phyloP scores from a whole-genome alignment of 2,113 vertebrate species.

The Irena cyanogastra region DNA sequence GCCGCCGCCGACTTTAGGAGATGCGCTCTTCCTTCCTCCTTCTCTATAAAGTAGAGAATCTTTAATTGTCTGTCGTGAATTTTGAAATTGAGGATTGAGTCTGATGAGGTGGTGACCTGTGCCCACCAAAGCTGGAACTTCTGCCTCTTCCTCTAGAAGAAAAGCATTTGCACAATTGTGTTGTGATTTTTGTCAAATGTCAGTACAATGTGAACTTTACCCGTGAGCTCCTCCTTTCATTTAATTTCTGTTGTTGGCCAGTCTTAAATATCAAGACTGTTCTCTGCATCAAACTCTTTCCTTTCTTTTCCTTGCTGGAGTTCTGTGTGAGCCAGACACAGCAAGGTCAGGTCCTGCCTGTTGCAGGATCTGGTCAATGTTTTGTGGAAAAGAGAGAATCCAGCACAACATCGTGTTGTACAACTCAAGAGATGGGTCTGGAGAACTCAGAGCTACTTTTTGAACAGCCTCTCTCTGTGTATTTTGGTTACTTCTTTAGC shows the following conservation, averaged over 20 bases:
- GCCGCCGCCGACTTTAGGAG: fast-evolving
- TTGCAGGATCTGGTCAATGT: neutral
- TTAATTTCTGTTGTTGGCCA: neutral
- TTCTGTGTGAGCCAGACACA: neutral
- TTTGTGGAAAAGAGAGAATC: neutral
- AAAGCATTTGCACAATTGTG: neutral
- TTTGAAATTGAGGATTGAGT: neutral
- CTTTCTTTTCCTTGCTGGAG: neutral
- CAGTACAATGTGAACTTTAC: neutral
- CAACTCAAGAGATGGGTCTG: neutral
- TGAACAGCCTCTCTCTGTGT: neutral
- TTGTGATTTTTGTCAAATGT: fast-evolving
- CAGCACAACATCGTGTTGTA: fast-evolving
- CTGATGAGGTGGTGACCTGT: neutral
- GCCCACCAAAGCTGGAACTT: neutral
- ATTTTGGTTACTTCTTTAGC: neutral
- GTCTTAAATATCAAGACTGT: fast-evolving
- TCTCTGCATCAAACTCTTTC: neutral
- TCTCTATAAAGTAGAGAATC: neutral
- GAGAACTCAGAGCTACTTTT: neutral
- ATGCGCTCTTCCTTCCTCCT: fast-evolving
- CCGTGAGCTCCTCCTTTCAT: neutral
- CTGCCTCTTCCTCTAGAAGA: neutral
- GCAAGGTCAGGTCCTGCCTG: neutral
- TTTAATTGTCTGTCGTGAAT: neutral